Conservation (phyloP, 1,140 invertebrate genomes). For the Euwallacea fornicatus region DNA sequence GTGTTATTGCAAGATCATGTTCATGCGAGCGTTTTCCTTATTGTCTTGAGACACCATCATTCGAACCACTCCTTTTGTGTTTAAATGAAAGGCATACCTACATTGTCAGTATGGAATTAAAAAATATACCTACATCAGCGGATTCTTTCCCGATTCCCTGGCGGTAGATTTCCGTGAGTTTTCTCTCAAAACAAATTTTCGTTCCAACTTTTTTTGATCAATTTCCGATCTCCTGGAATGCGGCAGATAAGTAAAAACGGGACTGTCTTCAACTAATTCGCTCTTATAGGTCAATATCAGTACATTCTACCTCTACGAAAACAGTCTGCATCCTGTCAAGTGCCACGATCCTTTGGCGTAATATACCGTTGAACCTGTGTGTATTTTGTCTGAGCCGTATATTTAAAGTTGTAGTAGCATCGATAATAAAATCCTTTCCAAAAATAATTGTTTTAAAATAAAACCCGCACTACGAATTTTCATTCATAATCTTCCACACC, state of each 20-base stretch:
- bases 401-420: constrained; percentile 37
- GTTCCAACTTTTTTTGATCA: no score
- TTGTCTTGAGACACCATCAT: not conserved
- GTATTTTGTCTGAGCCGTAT: constrained; percentile 33
- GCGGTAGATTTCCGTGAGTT: no score
- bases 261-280: no score
- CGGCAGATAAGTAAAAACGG: no score
- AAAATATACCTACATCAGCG: no score
- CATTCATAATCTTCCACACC: constrained; percentile 39
- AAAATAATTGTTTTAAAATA: constrained; percentile 41
- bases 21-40: not conserved
- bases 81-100: no score
- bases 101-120: no score
- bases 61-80: no score
- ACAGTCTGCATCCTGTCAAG: constrained; percentile 14
- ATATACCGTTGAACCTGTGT: constrained; percentile 21
- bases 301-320: not conserved
- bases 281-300: no score
- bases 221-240: no score
- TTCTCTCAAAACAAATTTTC: no score
- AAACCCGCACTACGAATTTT: constrained; percentile 35
- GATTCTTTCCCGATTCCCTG: no score
- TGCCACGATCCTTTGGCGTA: constrained; percentile 9
- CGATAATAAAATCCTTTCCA: constrained; percentile 39
- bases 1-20: not conserved